Base-by-base conservation (phyloP, 1,140 invertebrate genomes). In the Drosophila serrata region DNA sequence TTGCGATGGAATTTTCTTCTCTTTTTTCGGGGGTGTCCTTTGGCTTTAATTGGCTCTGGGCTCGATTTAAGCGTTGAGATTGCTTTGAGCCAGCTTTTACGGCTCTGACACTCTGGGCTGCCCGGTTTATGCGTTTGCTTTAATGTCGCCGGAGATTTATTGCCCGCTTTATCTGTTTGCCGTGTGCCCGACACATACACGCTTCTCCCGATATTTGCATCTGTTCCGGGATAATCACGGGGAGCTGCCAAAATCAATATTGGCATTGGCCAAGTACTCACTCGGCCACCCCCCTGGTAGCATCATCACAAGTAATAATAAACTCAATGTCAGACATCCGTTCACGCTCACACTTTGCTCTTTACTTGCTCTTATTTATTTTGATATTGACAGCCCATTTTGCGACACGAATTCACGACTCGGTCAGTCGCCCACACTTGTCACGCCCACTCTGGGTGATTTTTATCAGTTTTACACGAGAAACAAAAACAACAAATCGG, bases 131-230 rank as follows among this genome's bases (percentile, higher is more conserved):
- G 73, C 46, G 51, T 75, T 75, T 33, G 39, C 55, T 79, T 87
- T 79, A 79, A 79, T 82, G 82, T 81, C 79, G 46, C 64, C 42
- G 45, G 35, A 74, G 58, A 78, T 85, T 85, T 81, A 85, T 64
- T 70, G 53, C 45, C 39, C 19, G 19, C 39, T 64, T 62, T 77
- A 60, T 77, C 45, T 75, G 55, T 46, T 63, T 75, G 58, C 55
- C 27, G 53, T 49, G 53, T 24, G 31, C 29, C 31, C 31, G 49
- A 27, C 31, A 48, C 53, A 56, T 57, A 15, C 33, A 43, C 31
- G 51, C 67, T 45, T 55, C 45, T 35, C 22, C 46, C 75, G 60
- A 11, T 48, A 75, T 75, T 65, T 75, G 73, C 53, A 75, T 75
- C 40, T 75, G 29, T 48, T 12, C 70, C 31, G 29, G 19, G 45